phyloP scores from a whole-genome alignment of 2,888 invertebrate species.

The Emmelina monodactyla region DNA sequence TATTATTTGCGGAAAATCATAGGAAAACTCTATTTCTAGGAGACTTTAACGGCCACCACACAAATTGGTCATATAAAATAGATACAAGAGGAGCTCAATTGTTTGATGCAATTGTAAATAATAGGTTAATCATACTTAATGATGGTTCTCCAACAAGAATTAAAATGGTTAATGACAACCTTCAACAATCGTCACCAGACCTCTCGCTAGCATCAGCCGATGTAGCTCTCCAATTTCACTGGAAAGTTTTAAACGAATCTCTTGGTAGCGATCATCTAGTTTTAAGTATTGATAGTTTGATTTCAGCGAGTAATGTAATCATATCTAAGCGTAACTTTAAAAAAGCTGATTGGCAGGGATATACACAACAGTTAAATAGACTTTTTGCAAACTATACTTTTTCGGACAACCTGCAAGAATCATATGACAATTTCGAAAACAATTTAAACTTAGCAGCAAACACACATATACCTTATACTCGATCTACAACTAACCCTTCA shows the following conservation, averaged over 20 bases:
- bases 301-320: too few species aligned
- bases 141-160: slow-evolving; percentile 6
- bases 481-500: too few species aligned
- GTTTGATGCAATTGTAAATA: slow-evolving; percentile 1
- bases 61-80: slow-evolving; percentile 6
- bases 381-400: too few species aligned
- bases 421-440: too few species aligned
- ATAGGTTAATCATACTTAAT: slow-evolving; percentile 3
- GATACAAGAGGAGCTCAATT: slow-evolving; percentile 5
- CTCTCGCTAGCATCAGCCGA: slow-evolving; percentile 3
- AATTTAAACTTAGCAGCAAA: too few species aligned
- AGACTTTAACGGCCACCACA: slow-evolving; percentile 9
- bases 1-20: not conserved
- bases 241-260: slow-evolving; percentile 5
- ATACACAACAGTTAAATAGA: too few species aligned
- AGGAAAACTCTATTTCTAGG: slow-evolving; percentile 6
- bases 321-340: too few species aligned
- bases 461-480: too few species aligned
- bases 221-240: slow-evolving; percentile 5
- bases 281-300: too few species aligned
- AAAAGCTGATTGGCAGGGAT: too few species aligned
- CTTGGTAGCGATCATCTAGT: slow-evolving; percentile 5
- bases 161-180: slow-evolving; percentile 3
- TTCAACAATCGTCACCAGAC: slow-evolving; percentile 7
- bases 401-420: too few species aligned